A percentile compares a stretch with the other conserved stretches of the same genome.
phyloP scores from a whole-genome alignment of 2,113 vertebrate genomes.

The Misgurnus mizolepis region DNA sequence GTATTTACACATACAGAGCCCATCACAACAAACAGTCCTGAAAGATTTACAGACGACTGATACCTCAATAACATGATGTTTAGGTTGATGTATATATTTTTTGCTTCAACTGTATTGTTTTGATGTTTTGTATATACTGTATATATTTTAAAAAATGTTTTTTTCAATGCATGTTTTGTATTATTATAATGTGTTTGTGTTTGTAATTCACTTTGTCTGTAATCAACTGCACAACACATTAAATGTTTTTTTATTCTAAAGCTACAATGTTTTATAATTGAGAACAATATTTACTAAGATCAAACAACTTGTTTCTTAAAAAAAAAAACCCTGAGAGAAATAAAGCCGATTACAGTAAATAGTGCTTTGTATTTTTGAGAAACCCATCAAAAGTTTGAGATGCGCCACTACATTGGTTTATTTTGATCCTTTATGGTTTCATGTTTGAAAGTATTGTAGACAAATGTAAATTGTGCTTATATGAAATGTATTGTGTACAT shows the following conservation, averaged over 20 bases:
- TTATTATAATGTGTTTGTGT: conserved; percentile 17
- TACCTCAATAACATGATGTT: conserved; percentile 35
- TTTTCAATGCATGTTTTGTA: conserved; percentile 36
- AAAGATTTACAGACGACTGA: conserved; percentile 31
- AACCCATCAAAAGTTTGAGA: too few relatives aligned
- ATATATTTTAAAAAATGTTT: conserved; percentile 76
- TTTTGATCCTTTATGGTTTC: too few relatives aligned
- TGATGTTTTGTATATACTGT: conserved; percentile 74
- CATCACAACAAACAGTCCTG: conserved; percentile 62
- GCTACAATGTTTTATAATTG: not conserved
- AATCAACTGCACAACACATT: not conserved
- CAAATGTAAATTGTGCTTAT: too few relatives aligned
- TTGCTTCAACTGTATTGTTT: not conserved
- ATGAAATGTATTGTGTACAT: too few relatives aligned
- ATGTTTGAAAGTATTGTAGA: too few relatives aligned
- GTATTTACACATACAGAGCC: conserved; percentile 81
- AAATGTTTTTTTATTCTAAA: conserved; percentile 2
- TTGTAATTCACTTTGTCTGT: conserved; percentile 10
- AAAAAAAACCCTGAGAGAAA: too few relatives aligned
- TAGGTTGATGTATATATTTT: not conserved
- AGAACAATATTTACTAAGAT: not conserved
- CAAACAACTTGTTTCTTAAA: not conserved
- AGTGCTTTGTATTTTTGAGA: not conserved
- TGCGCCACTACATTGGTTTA: too few relatives aligned
- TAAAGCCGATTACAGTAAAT: too few relatives aligned